Evolutionary conservation across 92 coral and sea anemone species (phyloP).

Genomic region (Pocillopora meandrina): DNA sequence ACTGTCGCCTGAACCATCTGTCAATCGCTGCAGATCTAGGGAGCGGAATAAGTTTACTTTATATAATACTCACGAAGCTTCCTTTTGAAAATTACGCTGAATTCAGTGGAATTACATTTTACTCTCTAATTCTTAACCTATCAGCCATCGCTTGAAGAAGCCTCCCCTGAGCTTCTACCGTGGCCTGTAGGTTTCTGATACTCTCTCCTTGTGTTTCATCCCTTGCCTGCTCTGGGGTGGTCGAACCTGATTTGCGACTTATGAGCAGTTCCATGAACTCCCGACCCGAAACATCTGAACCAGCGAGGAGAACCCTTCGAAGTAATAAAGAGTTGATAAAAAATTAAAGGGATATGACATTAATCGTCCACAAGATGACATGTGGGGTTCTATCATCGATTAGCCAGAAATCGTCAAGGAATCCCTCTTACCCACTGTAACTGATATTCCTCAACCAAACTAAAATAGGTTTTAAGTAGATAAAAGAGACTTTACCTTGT

Average conservation of each 20-base stretch:
- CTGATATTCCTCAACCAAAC: too few species aligned
- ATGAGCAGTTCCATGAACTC: slow-evolving; percentile 19
- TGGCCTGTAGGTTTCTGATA: slow-evolving; percentile 25
- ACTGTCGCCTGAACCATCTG: too few species aligned
- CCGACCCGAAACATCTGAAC: slow-evolving; percentile 7
- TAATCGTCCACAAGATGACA: neutral
- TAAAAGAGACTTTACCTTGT: too few species aligned
- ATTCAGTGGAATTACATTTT: neutral
- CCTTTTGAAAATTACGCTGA: neutral
- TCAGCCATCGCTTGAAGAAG: slow-evolving; percentile 69
- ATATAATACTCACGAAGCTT: neutral
- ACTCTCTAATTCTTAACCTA: slow-evolving; percentile 19
- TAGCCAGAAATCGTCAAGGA: neutral
- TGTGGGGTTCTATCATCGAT: neutral
- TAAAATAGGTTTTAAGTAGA: too few species aligned
- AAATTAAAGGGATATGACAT: neutral
- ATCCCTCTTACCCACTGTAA: too few species aligned
- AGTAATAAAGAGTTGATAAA: neutral
- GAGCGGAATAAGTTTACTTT: too few species aligned
- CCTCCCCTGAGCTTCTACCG: slow-evolving; percentile 69
- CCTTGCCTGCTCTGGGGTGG: neutral
- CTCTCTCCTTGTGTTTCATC: slow-evolving; percentile 1
- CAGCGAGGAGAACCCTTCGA: slow-evolving; percentile 19
- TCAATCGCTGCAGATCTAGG: too few species aligned
- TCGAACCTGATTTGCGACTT: neutral